Evolutionary conservation across 2,797 vertebrate genomes (phyloP), one percentile per base, ranked within the genome.

Genomic region (Tokudaia tokunoshimensis): DNA sequence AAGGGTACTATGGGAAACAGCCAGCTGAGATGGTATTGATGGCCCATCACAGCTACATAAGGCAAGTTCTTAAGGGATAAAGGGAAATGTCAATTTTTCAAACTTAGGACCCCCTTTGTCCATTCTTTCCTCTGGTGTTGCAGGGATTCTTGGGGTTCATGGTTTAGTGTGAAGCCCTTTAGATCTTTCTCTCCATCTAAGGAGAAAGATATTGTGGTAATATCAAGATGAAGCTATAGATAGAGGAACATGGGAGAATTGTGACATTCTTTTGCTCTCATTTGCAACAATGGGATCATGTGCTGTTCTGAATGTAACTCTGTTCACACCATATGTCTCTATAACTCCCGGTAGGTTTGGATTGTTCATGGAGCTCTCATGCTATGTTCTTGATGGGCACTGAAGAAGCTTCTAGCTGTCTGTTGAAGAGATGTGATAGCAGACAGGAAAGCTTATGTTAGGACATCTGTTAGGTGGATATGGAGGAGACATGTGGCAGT

Each of bases 381-480:
- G 9, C 44, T 80, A 0, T 31, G 50, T 90, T 79, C 67, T 4
- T 41, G 91, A 84, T 41, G 50, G 83, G 37, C 15, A 9, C 1
- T n/a, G 50, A 50, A n/a, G 72, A 70, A 72, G 34, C 29, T 79
- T 67, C 20, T 22, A 9, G 29, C 10, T 47, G 44, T 41, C 85
- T 24, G 59, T 41, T 70, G 57, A 57, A 88, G 87, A 95, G 37
- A 15, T 1, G 15, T 31, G 19, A 29, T 22, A 6, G 12, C 24
- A 52, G 52, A 50, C n/a, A 0, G 20, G 17, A 7, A 4, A 5
- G 41, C 12, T 2, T 61, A 1, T 0, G 0, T 11, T 2, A 37
- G 59, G 6, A 22, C 13, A 31, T 72, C 87, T 11, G 0, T 41
- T 3, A 22, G 22, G 26, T 63, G 22, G 52, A 50, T 52, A 57